phyloP scores from a whole-genome alignment of 2,888 invertebrate genomes.

The Protonemura montana region DNA sequence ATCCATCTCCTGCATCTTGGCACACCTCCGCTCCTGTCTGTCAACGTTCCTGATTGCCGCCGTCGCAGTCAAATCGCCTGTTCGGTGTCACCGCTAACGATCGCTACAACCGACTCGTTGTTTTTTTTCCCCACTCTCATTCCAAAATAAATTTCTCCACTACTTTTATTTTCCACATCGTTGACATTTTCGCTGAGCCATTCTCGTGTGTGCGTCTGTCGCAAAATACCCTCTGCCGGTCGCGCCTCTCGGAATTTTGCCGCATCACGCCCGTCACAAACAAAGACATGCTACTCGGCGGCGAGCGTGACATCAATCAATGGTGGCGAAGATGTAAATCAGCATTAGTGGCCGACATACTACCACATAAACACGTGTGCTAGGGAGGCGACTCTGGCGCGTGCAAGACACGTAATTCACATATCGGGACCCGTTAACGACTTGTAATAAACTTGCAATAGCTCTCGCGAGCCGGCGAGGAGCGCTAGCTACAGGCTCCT shows the following conservation, averaged over 20 bases:
- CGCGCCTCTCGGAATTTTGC: neutral
- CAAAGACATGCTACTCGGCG: neutral
- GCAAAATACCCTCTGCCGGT: neutral
- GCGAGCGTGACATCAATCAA: neutral
- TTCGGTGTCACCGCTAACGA: slow-evolving; percentile 35
- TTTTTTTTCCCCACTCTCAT: neutral
- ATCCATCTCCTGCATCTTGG: neutral
- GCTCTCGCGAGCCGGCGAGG: neutral
- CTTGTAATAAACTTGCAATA: neutral
- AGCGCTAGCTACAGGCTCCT: neutral
- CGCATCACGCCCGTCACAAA: neutral
- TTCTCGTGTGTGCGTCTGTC: neutral
- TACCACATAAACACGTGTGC: neutral
- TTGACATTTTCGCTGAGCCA: neutral
- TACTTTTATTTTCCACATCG: slow-evolving; percentile 22
- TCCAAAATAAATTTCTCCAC: slow-evolving; percentile 9
- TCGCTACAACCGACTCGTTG: neutral
- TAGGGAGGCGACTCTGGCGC: neutral
- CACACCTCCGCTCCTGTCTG: neutral
- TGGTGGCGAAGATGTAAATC: neutral
- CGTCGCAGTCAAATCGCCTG: neutral
- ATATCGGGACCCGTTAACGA: neutral
- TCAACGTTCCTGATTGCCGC: slow-evolving; percentile 12
- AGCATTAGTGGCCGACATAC: neutral
- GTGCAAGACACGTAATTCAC: neutral